Percentiles rank a stretch among this genome's conserved stretches.
phyloP scores from a whole-genome alignment of 2,888 invertebrate species.

The Agonopterix subpropinquella region DNA sequence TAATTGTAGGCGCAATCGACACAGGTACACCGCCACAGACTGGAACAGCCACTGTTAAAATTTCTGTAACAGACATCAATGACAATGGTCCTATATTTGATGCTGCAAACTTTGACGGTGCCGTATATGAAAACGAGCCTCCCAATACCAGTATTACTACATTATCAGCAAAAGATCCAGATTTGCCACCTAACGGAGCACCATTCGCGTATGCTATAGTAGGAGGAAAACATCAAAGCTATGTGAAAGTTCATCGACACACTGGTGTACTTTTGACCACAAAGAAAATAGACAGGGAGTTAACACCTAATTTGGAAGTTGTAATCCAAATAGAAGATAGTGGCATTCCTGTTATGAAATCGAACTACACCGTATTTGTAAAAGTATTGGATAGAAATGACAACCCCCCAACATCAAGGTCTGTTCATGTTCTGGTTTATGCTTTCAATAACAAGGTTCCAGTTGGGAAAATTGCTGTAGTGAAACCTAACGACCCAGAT shows the following conservation, averaged over 20 bases:
- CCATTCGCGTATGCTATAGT: conserved; percentile 89
- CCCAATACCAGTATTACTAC: conserved; percentile 89
- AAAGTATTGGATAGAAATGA: conserved; percentile 92
- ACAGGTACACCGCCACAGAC: conserved; percentile 93
- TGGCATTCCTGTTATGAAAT: conserved; percentile 88
- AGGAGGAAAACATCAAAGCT: conserved; percentile 85
- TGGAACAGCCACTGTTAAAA: conserved; percentile 89
- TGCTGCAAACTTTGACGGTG: conserved; percentile 81
- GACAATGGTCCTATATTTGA: conserved; percentile 94
- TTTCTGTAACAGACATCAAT: conserved; percentile 90
- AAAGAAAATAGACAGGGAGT: conserved; percentile 87
- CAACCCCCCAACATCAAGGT: conserved; percentile 89
- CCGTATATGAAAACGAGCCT: conserved; percentile 91
- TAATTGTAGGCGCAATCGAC: conserved; percentile 91
- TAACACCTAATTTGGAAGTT: conserved; percentile 83
- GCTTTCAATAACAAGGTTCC: conserved; percentile 86
- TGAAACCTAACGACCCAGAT: conserved; percentile 95
- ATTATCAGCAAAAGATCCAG: conserved; percentile 91
- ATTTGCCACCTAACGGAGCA: conserved; percentile 92
- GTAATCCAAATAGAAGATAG: conserved; percentile 92
- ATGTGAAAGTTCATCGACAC: conserved; percentile 85
- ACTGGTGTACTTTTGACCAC: conserved; percentile 88
- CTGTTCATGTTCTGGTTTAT: conserved; percentile 86
- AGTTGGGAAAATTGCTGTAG: conserved; percentile 90
- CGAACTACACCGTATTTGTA: conserved; percentile 85